These are phyloP conservation scores for Porites rus DNA, from an alignment of 92 coral and sea anemone species.

Conservation along the genomic window DNA sequence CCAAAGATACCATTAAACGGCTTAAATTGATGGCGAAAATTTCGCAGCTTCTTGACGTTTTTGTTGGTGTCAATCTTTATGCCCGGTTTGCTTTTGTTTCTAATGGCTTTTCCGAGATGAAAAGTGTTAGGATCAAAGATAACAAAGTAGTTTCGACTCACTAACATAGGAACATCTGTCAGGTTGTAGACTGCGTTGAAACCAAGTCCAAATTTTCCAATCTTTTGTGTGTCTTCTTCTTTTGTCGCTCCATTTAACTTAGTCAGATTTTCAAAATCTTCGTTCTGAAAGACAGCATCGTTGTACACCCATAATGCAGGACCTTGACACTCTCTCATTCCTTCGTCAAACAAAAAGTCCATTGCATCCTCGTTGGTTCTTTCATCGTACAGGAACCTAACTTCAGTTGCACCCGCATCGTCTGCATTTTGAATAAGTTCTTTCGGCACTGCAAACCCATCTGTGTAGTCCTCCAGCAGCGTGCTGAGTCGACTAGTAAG, in stretches of 20 bases:
- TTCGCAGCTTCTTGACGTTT: constrained; percentile 37
- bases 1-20: constrained; percentile 83
- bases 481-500: constrained; percentile 75
- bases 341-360: constrained; percentile 76
- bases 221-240: constrained; percentile 72
- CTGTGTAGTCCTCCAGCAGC: constrained; percentile 86
- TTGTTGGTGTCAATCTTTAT: constrained; percentile 69
- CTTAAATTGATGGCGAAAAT: constrained; percentile 73
- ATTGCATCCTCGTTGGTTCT: constrained; percentile 70
- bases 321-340: constrained; percentile 86
- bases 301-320: constrained; percentile 93
- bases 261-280: constrained; percentile 85
- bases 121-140: constrained; percentile 83
- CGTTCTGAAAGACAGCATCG: constrained; percentile 80
- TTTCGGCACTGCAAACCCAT: constrained; percentile 87
- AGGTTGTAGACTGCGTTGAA: constrained; percentile 90
- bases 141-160: constrained; percentile 72
- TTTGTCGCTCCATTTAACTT: constrained; percentile 88
- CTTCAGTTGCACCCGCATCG: constrained; percentile 89
- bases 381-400: constrained; percentile 78
- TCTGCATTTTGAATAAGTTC: constrained; percentile 95
- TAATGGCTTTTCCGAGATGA: constrained; percentile 76
- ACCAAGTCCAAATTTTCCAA: constrained; percentile 93
- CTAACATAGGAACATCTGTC: constrained; percentile 90
- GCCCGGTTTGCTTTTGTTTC: constrained; percentile 81